Percentiles rank a stretch among this genome's conserved stretches.
Evolutionary conservation across 2,113 vertebrate genomes (phyloP).

Genomic region (Lagopus muta): DNA sequence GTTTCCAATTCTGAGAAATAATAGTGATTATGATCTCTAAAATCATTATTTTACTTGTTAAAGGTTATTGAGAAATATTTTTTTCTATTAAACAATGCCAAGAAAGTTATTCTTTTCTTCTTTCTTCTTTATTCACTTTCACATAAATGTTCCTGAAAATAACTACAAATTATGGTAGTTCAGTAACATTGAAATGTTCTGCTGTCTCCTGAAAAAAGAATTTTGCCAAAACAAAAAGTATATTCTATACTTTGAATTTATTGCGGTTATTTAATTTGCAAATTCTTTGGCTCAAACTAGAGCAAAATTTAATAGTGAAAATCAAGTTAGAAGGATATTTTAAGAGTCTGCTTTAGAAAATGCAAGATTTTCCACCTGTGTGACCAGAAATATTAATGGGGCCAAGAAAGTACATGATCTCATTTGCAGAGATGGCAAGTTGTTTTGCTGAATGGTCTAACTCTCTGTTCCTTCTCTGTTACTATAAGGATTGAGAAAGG

Average conservation of each 20-base stretch:
- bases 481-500: not conserved
- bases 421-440: not conserved
- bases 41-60: not conserved
- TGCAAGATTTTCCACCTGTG: not conserved
- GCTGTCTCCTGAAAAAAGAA: not conserved
- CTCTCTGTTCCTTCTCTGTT: not conserved
- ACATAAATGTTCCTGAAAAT: not conserved
- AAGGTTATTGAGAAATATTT: not conserved
- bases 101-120: not conserved
- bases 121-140: not conserved
- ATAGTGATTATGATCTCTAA: not conserved
- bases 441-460: not conserved
- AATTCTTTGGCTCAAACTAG: not conserved
- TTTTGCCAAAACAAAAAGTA: not conserved
- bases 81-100: not conserved
- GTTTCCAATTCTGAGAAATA: not conserved
- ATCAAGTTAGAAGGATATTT: not conserved
- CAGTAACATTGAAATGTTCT: not conserved
- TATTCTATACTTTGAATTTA: not conserved
- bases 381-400: not conserved
- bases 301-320: not conserved
- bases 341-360: not conserved
- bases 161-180: not conserved
- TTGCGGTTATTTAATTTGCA: not conserved
- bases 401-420: not conserved